Evolutionary conservation across 2,797 vertebrate species (phyloP), one percentile per base, ranked within the genome.

Genomic region (Okamejei kenojei): DNA sequence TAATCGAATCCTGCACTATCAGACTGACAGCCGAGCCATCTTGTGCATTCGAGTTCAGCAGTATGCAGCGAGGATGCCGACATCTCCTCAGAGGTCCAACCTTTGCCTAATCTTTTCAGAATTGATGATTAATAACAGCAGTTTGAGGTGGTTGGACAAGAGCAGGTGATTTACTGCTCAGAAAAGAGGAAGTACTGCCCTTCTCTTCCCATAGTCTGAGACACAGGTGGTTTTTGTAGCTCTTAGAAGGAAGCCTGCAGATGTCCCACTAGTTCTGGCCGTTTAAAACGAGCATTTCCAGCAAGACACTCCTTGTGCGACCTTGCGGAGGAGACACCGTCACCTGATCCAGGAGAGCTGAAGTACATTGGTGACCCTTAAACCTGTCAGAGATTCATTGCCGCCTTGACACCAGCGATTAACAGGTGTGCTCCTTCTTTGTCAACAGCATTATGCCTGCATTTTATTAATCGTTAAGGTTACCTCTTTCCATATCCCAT

Each of bases 271-370:
- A n/a, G 45, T n/a, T 32, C 68, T 45, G 26, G 13, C 68, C 54
- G 29, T 79, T 29, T 38, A 0, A 11, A 11, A 35, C 32, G 32
- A 74, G 90, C 90, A 11, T 45, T 74, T 13, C 90, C 90, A 35
- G 68, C 90, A 91, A n/a, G 45, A 15, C 7, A 93, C 93, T 94
- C 95, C 94, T 95, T 96, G 95, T 68, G 26, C 93, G 93, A 96
- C 95, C 94, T 95, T 95, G 94, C 68, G 65, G 90, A 82, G 90
- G 68, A 91, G 68, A 91, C 38, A 73, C 90, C 9, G 3, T 91
- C 90, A 91, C 35, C 90, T 91, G 90, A 91, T 91, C 35, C 38
- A 73, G 68, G 6, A 23, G 32, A 38, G 68, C 23, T 26, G 23
- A 68, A 29, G 35, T 73, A 38, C 10, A 45, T 73, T 73, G 32